Percentiles rank a stretch among this genome's conserved stretches.
Evolutionary conservation across 2,797 vertebrate species (phyloP).

Genomic region (Gallinago solitaria): DNA sequence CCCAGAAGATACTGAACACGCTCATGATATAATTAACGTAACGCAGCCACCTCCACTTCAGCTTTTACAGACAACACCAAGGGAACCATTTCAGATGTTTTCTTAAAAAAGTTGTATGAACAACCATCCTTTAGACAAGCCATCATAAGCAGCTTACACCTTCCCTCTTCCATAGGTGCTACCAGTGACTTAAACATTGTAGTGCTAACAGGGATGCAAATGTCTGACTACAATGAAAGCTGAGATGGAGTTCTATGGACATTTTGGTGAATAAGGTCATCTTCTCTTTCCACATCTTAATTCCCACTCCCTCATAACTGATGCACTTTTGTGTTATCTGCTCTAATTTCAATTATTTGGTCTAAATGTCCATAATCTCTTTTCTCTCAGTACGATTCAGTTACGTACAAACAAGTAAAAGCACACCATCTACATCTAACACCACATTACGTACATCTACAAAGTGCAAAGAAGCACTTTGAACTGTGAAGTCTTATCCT

Average conservation of each 20-base stretch:
- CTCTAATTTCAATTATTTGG: not conserved
- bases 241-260: not conserved
- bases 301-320: not conserved
- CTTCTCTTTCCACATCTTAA: not conserved
- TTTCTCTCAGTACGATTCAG: not conserved
- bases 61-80: not conserved
- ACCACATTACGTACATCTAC: too few relatives aligned
- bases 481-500: not conserved
- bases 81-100: not conserved
- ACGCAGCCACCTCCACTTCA: not conserved
- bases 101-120: not conserved
- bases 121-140: not conserved
- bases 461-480: not conserved
- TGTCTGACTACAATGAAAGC: not conserved
- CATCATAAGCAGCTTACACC: not conserved
- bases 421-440: not conserved
- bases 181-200: not conserved
- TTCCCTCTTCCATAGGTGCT: not conserved
- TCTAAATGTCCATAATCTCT: not conserved
- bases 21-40: not conserved
- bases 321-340: accelerated
- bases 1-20: not conserved
- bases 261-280: not conserved
- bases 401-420: not conserved
- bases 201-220: not conserved